phyloP scores from a whole-genome alignment of 2,888 invertebrate species.

The Microctonus aethiopoides region DNA sequence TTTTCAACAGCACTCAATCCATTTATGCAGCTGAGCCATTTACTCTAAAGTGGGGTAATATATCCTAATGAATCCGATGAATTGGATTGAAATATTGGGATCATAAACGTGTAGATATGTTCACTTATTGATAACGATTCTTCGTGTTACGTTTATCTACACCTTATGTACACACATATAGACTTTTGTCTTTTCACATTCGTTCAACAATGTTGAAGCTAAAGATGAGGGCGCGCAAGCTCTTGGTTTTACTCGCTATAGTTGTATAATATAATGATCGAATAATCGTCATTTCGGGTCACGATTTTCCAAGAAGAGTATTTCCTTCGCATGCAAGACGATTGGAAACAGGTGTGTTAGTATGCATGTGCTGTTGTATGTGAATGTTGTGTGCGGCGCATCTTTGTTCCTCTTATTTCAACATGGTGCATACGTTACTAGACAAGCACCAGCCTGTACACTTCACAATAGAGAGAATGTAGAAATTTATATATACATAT shows the following conservation, averaged over 20 bases:
- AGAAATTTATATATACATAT: not conserved
- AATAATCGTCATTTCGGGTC: conserved; percentile 35
- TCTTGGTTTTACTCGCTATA: not conserved
- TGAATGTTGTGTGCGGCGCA: conserved; percentile 1
- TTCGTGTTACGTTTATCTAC: too few species aligned
- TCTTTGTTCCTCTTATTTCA: conserved; percentile 1
- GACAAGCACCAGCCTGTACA: not conserved
- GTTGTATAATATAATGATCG: too few species aligned
- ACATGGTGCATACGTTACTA: not conserved
- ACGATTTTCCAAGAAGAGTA: conserved; percentile 29
- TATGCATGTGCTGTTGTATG: not conserved
- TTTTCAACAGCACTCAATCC: conserved; percentile 49
- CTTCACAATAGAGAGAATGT: not conserved
- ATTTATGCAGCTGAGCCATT: conserved; percentile 56
- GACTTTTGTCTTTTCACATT: not conserved
- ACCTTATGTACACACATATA: not conserved
- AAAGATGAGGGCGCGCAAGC: not conserved
- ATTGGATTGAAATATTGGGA: conserved; percentile 50
- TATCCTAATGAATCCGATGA: conserved; percentile 57
- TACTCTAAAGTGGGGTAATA: conserved; percentile 55
- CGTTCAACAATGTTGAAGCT: not conserved
- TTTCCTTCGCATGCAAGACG: not conserved
- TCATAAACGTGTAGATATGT: not conserved
- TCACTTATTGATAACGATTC: too few species aligned
- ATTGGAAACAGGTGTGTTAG: conserved; percentile 17